Base-by-base conservation (phyloP, 2,797 vertebrate genomes). In the Luscinia megarhynchos region DNA sequence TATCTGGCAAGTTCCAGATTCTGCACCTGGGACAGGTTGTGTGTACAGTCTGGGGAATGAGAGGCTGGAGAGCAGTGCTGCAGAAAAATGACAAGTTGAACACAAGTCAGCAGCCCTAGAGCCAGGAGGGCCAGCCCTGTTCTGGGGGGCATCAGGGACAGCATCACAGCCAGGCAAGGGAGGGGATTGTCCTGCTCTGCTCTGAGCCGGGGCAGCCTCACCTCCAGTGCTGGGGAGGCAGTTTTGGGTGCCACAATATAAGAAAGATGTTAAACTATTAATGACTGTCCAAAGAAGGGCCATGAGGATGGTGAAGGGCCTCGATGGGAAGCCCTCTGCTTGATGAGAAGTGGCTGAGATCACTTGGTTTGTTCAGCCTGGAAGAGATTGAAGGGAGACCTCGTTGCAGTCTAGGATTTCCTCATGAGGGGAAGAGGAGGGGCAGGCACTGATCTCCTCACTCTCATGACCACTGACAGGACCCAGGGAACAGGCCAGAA, bases 81-180 rank as follows among this genome's bases (percentile, higher is more conserved):
- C 34, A 34, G 34, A 34, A 34, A 34, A 34, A 34, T 34, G 34
- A 34, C 34, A 34, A 34, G 34, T 34, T 34, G 34, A 34, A 34
- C 34, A 34, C 34, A 34, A 34, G 12, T 0, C 72, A 76, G 46
- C 72, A 85, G n/a, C 10, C 46, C 38, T 68, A 72, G 12, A 76
- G 29, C 46, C 46, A 45, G 40, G 23, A 59, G n/a, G 15, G 54
- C 4, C 45, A 45, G 3, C 0, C 1, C 0, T 58, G 18, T 27
- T 27, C 70, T 51, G 32, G 12, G 36, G 0, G 1, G 11, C 27
- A 67, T n/a, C 62, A 32, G 27, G 70, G 7, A 51, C 21, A 59
- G 62, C 53, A 84, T 22, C 45, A 50, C 77, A 81, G 45, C 38
- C 0, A 1, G 14, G 19, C 38, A 38, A 59, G 32, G 54, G n/a